A percentile compares a stretch with the other conserved stretches of the same genome.
Conservation (phyloP, 2,888 invertebrate genomes). For the Apamea sordens region DNA sequence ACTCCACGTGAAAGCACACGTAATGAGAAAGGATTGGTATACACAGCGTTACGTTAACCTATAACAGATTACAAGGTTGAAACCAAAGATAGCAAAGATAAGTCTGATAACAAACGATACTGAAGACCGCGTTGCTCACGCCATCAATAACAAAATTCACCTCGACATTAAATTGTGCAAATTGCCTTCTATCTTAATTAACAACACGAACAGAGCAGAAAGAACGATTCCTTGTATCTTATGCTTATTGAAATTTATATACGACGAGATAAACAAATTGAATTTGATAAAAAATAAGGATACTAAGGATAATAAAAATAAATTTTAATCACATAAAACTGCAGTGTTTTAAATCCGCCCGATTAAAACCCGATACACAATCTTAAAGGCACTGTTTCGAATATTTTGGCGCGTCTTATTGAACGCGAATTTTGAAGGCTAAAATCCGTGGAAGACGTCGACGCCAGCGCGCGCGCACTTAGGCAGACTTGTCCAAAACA, state of each 20-base stretch:
- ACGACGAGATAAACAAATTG: conserved; percentile 46
- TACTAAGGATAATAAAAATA: conserved; percentile 19
- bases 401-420: conserved; percentile 61
- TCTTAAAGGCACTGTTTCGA: conserved; percentile 28
- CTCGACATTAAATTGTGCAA: conserved; percentile 64
- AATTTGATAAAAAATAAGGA: conserved; percentile 35
- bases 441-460: conserved; percentile 59
- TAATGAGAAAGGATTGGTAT: conserved; percentile 47
- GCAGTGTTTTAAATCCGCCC: conserved; percentile 46
- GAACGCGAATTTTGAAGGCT: conserved; percentile 60
- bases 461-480: conserved; percentile 79
- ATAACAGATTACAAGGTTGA: conserved; percentile 75
- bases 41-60: conserved; percentile 56
- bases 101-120: conserved; percentile 76
- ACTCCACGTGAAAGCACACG: conserved; percentile 46
- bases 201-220: conserved; percentile 59
- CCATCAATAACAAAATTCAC: conserved; percentile 71
- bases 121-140: conserved; percentile 64
- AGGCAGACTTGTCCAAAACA: conserved; percentile 83
- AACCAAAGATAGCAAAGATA: conserved; percentile 76
- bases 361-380: conserved; percentile 55
- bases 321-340: conserved; percentile 44
- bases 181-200: conserved; percentile 69
- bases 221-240: conserved; percentile 69
- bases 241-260: conserved; percentile 51